Conservation (phyloP, 1,140 invertebrate genomes). For the Drosophila setifemur region DNA sequence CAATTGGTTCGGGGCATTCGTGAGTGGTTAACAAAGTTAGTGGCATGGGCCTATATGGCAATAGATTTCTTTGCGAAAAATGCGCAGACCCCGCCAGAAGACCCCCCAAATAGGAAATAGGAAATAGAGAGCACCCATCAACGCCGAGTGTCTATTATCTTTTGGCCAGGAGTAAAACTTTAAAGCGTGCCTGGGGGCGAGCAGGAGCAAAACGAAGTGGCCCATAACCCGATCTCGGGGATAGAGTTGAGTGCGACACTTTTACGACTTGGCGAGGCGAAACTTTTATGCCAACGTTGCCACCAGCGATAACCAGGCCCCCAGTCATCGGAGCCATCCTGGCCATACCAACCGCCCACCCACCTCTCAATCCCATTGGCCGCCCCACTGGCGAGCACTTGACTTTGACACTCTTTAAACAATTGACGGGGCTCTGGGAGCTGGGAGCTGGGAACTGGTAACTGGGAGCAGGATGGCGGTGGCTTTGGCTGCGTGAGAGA, state of each 20-base stretch:
- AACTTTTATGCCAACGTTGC: constrained; percentile 76
- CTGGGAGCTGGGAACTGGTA: background rate
- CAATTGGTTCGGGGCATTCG: constrained; percentile 21
- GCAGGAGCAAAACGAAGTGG: constrained; percentile 18
- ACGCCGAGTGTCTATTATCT: constrained; percentile 27
- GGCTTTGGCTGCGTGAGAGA: constrained; percentile 28
- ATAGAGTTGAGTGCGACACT: constrained; percentile 57
- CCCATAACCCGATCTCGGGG: constrained; percentile 20
- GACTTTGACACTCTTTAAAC: constrained; percentile 80
- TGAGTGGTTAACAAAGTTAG: constrained; percentile 38
- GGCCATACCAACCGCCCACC: background rate
- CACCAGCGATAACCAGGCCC: constrained; percentile 63
- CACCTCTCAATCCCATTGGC: constrained; percentile 10
- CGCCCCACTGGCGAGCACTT: constrained; percentile 56
- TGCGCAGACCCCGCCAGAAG: background rate
- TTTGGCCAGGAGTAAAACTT: constrained; percentile 29
- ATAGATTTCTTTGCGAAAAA: constrained; percentile 21
- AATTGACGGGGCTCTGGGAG: constrained; percentile 52
- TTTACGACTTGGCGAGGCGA: constrained; percentile 62
- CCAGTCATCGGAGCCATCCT: background rate
- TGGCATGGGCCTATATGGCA: constrained; percentile 16
- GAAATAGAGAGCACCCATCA: constrained; percentile 17
- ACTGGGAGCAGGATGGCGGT: background rate
- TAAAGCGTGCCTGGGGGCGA: constrained; percentile 3
- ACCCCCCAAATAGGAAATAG: background rate